Percentiles rank a stretch among this genome's conserved stretches.
phyloP scores from a whole-genome alignment of 1,140 invertebrate species.

The Diabrotica virgifera region DNA sequence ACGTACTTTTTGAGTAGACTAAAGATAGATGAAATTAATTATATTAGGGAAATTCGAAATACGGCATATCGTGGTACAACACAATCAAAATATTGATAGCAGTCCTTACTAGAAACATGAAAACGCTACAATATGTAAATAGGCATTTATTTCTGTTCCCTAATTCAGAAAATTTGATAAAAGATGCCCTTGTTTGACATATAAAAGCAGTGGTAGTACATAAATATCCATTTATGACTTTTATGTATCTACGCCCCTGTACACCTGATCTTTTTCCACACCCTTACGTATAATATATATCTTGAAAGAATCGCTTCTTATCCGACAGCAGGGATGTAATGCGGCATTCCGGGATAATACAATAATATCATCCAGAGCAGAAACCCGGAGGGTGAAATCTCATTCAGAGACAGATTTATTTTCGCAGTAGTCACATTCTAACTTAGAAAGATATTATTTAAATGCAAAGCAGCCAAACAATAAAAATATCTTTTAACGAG shows the following conservation, averaged over 20 bases:
- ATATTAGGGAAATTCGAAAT: too few species aligned
- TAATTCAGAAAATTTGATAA: too few species aligned
- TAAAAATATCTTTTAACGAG: background rate
- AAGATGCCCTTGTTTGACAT: too few species aligned
- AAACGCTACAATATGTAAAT: too few species aligned
- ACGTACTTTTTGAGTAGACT: too few species aligned
- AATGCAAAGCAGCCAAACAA: background rate
- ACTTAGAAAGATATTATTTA: background rate
- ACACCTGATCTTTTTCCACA: background rate
- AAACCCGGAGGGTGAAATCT: conserved; percentile 8
- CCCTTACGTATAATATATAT: conserved; percentile 7
- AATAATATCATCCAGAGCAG: conserved; percentile 8
- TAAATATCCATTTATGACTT: too few species aligned
- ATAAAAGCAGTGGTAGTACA: too few species aligned
- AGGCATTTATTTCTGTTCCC: too few species aligned
- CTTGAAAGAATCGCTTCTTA: conserved; percentile 7
- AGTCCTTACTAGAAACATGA: too few species aligned
- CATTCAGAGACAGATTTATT: conserved; percentile 10
- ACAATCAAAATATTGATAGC: too few species aligned
- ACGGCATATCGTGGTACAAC: too few species aligned
- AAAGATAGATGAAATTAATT: too few species aligned
- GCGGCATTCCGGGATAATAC: conserved; percentile 7
- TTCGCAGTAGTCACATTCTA: background rate
- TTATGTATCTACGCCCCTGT: background rate
- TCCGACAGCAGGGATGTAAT: conserved; percentile 9